A percentile compares a stretch with the other conserved stretches of the same genome.
These are phyloP conservation scores for Lepilemur ruficaudatus DNA, from an alignment of 2,797 vertebrate genomes.

Conservation along the genomic window DNA sequence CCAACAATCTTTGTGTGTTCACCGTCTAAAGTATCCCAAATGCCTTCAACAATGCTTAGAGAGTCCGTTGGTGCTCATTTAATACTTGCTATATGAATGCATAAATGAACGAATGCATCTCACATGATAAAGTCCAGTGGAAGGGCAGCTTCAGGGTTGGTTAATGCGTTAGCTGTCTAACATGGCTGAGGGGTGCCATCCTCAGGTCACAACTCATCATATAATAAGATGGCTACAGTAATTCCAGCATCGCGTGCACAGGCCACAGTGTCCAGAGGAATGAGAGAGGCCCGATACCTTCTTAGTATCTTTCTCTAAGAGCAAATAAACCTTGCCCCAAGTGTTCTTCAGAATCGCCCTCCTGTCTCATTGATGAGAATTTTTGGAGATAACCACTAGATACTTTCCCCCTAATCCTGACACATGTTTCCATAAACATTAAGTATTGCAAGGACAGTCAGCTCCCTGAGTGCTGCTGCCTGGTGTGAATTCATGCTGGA, in stretches of 20 bases:
- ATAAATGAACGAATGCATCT: background rate
- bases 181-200: background rate
- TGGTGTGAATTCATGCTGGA: background rate
- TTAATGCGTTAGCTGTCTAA: background rate
- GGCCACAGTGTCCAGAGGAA: background rate
- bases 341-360: background rate
- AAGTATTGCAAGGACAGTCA: background rate
- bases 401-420: background rate
- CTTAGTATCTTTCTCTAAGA: background rate
- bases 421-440: background rate
- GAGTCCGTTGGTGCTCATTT: background rate
- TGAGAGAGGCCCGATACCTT: background rate
- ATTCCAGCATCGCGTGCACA: background rate
- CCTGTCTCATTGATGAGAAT: background rate
- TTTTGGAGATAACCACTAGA: background rate
- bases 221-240: background rate
- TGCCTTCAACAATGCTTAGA: background rate
- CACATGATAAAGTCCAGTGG: background rate
- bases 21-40: background rate
- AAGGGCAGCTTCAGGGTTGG: background rate
- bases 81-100: background rate
- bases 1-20: background rate
- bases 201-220: rapidly evolving
- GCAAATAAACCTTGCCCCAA: background rate
- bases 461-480: background rate